Base-by-base conservation (phyloP, 2,113 vertebrate species). In the Micromys minutus region DNA sequence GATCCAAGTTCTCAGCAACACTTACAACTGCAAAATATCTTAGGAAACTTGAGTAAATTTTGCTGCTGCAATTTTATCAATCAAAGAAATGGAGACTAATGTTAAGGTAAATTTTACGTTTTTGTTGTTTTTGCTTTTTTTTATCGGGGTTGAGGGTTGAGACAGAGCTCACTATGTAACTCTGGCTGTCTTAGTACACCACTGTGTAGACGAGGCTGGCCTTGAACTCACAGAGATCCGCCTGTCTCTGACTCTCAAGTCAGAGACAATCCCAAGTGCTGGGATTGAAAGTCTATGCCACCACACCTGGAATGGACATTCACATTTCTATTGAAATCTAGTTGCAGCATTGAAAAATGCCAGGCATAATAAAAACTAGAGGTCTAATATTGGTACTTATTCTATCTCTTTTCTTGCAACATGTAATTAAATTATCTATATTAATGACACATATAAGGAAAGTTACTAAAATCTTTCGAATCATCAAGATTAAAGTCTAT, bases 61-160 rank as follows among this genome's bases (percentile, higher is more conserved):
- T 93, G 15, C 31, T 89, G 24, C 45, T 95, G 15, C 95, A 36
- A 86, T 88, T 57, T 85, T 47, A n/a, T 31, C 57, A 89, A 1
- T 87, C 39, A 96, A 93, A 87, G 36, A 94, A 92, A 94, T 65
- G 26, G 45, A 96, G 16, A 93, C 15, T 13, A 22, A 95, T 67
- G 16, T 16, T 93, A 75, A 90, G 52, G 47, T 69, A 31, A 95
- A 85, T 95, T 92, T 95, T 55, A 61, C 22, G 39, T 83, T 80
- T 83, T n/a, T 71, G 69, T 59, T 83, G n/a, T 26, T 61, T 61
- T 61, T 12, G 1, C 16, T 83, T 22, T 83, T 22, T 83, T 57
- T 83, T 83, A 39, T 61, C 39, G 39, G 24, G 55, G 6, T n/a
- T 13, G n/a, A 11, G 22, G n/a, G 12, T 81, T 57, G 55, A 59